phyloP scores from a whole-genome alignment of 2,113 vertebrate species.

The Onychorhynchus coronatus region DNA sequence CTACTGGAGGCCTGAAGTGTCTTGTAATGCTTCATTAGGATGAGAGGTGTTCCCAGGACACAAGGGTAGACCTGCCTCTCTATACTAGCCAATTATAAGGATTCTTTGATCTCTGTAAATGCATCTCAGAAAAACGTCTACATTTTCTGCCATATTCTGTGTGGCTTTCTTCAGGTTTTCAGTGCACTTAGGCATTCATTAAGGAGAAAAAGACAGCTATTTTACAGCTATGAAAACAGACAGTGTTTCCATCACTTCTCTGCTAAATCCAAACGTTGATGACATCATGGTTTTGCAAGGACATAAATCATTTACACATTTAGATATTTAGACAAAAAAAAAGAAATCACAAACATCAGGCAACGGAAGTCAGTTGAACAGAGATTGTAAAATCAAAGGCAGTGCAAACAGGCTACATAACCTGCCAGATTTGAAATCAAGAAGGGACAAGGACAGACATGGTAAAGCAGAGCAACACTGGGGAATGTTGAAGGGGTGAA shows the following conservation, averaged over 20 bases:
- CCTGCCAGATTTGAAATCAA: neutral
- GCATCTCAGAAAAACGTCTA: neutral
- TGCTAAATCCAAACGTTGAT: neutral
- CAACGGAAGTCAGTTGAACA: neutral
- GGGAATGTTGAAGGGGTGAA: neutral
- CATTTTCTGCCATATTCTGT: neutral
- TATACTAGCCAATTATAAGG: neutral
- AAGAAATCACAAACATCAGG: neutral
- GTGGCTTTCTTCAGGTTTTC: neutral
- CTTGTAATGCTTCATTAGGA: neutral
- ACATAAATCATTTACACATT: neutral
- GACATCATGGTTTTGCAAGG: neutral
- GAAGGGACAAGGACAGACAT: neutral
- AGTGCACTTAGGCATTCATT: neutral
- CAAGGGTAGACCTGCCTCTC: neutral
- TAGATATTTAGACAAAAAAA: neutral
- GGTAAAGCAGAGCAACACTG: neutral
- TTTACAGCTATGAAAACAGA: neutral
- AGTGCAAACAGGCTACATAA: neutral
- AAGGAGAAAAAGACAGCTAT: neutral
- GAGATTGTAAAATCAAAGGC: neutral
- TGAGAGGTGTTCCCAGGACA: neutral
- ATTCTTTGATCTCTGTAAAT: neutral
- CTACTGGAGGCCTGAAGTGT: neutral
- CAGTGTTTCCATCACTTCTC: neutral